Evolutionary conservation across 2,888 invertebrate genomes (phyloP).

Genomic region (Sinohyriopsis cumingii): DNA sequence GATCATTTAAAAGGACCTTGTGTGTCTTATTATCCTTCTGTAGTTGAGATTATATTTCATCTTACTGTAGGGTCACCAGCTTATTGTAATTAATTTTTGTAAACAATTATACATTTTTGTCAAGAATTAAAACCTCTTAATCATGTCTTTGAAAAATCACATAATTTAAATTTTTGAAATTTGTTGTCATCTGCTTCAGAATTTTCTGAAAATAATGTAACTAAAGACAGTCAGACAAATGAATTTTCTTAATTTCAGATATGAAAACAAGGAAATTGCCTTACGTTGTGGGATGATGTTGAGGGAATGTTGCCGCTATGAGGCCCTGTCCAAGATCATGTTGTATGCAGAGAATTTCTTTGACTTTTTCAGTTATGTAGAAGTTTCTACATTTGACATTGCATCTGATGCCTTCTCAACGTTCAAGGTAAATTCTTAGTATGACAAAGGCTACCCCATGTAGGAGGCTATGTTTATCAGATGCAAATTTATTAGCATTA

Average conservation of each 20-base stretch:
- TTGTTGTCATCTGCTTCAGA: neutral
- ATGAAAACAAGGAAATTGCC: slow-evolving; percentile 99
- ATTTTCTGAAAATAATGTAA: neutral
- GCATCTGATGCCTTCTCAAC: slow-evolving; percentile 99
- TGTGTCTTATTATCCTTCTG: too few species aligned
- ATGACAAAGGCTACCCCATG: neutral
- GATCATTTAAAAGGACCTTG: too few species aligned
- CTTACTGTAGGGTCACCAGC: too few species aligned
- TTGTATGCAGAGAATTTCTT: slow-evolving; percentile 98
- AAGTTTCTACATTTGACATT: slow-evolving; percentile 99
- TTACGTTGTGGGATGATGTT: slow-evolving; percentile 99
- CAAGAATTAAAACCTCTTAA: too few species aligned
- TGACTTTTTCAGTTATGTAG: slow-evolving; percentile 99
- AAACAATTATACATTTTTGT: too few species aligned
- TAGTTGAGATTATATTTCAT: too few species aligned
- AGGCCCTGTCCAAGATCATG: slow-evolving; percentile 98
- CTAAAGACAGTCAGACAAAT: too few species aligned
- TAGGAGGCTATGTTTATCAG: neutral
- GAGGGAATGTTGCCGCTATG: slow-evolving; percentile 97
- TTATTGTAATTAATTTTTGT: too few species aligned
- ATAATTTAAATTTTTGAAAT: too few species aligned
- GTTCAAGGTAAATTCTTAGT: slow-evolving; percentile 87
- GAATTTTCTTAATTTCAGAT: slow-evolving; percentile 77
- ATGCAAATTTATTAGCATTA: too few species aligned
- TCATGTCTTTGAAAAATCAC: too few species aligned